These are phyloP conservation scores for Sebastes kiyomatsui DNA, from an alignment of 2,797 vertebrate species.

Conservation along the genomic window DNA sequence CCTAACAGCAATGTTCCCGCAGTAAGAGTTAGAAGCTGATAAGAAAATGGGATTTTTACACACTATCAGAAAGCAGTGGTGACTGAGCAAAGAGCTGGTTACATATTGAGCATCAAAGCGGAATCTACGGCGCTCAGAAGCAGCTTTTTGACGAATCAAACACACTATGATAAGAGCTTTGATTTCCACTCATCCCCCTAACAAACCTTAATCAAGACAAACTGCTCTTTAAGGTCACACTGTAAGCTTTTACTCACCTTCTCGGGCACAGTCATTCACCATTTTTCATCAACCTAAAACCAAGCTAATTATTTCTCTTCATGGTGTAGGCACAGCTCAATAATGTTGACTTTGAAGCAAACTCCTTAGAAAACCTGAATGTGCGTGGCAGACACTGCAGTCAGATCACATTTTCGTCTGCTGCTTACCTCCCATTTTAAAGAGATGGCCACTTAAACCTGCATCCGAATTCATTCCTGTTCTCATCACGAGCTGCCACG, in stretches of 20 bases:
- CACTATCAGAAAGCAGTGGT: slow-evolving; percentile 3
- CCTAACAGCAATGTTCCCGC: slow-evolving; percentile 34
- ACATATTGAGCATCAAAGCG: slow-evolving; percentile 47
- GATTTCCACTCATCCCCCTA: background rate
- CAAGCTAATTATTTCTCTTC: slow-evolving; percentile 1
- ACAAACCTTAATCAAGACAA: slow-evolving; percentile 12
- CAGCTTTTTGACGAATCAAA: background rate
- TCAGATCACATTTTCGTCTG: background rate
- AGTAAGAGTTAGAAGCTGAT: slow-evolving; percentile 34
- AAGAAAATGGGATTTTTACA: slow-evolving; percentile 55
- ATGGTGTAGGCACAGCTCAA: background rate
- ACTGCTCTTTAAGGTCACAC: background rate
- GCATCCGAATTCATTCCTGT: background rate
- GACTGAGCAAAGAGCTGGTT: slow-evolving; percentile 38
- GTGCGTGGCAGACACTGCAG: background rate
- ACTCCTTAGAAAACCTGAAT: background rate
- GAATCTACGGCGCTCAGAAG: background rate
- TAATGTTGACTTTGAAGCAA: slow-evolving; percentile 5
- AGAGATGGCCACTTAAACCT: background rate
- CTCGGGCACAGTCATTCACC: background rate
- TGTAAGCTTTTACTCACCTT: background rate
- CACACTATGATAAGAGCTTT: background rate
- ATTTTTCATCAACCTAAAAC: background rate
- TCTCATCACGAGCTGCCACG: background rate
- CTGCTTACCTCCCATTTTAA: background rate